Evolutionary conservation across 2,797 vertebrate species (phyloP), one percentile per base, ranked within the genome.

Genomic region (Pelobates cultripes): DNA sequence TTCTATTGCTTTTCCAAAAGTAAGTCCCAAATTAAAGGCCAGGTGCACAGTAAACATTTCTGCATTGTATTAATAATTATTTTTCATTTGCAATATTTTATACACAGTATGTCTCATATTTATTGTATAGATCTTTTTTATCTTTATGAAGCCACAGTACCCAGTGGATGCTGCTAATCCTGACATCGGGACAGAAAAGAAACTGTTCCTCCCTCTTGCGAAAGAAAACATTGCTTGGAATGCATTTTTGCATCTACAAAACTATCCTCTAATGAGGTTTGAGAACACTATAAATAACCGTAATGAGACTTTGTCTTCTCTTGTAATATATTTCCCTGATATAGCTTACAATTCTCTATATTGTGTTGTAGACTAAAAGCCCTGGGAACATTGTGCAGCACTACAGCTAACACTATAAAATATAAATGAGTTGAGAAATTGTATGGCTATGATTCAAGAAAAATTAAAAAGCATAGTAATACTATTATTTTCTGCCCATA

Each of bases 271-370:
- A 97, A 98, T 96, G 95, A 97, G 96, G 94, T 94, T 95, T 94
- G 93, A 92, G 94, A 92, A 90, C 91, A 87, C 93, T 94, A 96
- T 98, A 97, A 96, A 98, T 98, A 96, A 97, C 94, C 88, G 90
- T 94, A 96, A 97, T 95, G 94, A 94, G 94, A 90, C 91, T 92
- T 92, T 90, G 91, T 92, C 92, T 92, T 91, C 87, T 88, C 85
- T 85, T 88, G 90, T 95, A 94, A 94, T 94, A 91, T 91, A 94
- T 94, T 94, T 91, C 88, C 87, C 92, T 92, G 93, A 93, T 93
- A 93, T 57, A 92, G 91, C 90, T 91, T 93, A 89, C 92, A 91
- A 92, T 94, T 94, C 91, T 91, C 89, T 84, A 86, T 80, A 80
- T 91, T 91, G 90, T 86, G n/a, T 85, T 84, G 90, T 91, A 93